Evolutionary conservation across 2,888 invertebrate species (phyloP).

Genomic region (Campoletis raptor): DNA sequence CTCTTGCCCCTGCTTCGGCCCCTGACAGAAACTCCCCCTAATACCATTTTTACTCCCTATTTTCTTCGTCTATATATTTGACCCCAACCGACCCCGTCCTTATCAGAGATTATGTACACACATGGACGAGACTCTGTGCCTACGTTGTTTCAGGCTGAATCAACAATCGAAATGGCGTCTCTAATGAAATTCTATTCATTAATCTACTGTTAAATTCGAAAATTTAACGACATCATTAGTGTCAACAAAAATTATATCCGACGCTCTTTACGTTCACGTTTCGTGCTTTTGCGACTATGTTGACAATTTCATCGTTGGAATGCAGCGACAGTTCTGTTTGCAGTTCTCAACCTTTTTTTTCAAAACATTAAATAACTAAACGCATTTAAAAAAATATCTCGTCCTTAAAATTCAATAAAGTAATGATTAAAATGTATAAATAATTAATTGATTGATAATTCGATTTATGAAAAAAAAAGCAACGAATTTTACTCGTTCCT

Average conservation of each 20-base stretch:
- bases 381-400: too few species aligned
- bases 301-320: neutral
- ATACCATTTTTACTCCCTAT: slow-evolving; percentile 12
- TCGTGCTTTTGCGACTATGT: too few species aligned
- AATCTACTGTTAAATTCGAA: neutral
- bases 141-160: neutral
- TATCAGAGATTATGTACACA: neutral
- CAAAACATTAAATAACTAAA: neutral
- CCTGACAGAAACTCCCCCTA: slow-evolving; percentile 32
- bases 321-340: too few species aligned
- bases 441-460: too few species aligned
- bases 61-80: slow-evolving; percentile 22
- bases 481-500: neutral
- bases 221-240: too few species aligned
- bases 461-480: too few species aligned
- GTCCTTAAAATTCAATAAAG: too few species aligned
- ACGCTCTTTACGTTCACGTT: too few species aligned
- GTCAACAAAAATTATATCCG: too few species aligned
- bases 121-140: neutral
- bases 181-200: slow-evolving; percentile 1
- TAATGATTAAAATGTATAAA: too few species aligned
- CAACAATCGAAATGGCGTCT: neutral
- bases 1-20: slow-evolving; percentile 20
- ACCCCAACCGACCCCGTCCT: neutral
- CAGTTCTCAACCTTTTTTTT: neutral